Evolutionary conservation across 2,113 vertebrate genomes (phyloP), one percentile per base, ranked within the genome.

Genomic region (Copsychus sechellarum): DNA sequence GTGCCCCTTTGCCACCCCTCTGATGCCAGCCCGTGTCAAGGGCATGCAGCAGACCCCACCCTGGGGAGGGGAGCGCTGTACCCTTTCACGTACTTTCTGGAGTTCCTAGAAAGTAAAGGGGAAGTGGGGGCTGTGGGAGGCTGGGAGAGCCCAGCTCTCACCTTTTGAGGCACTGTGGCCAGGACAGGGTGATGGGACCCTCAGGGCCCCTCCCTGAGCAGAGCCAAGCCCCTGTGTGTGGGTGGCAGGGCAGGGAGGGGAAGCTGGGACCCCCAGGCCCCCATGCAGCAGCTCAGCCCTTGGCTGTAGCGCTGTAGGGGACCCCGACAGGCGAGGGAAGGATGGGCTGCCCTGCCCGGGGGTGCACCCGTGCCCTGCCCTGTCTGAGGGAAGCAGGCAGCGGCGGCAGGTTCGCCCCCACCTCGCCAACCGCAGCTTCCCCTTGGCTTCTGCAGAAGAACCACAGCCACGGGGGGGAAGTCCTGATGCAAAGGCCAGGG

Each of bases 21-120:
- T 0, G 7, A 8, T 56, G 20, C 5, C 31, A 53, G 47, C 26
- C 31, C 38, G 0, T 1, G 51, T 11, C 0, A 5, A 34, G n/a
- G 50, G 14, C 6, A 17, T 1, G 0, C 5, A 9, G 38, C 40
- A 70, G 73, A 33, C 28, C 62, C 33, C 34, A 1, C 14, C 79
- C 34, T 4, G 3, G 14, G 12, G 5, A 19, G 22, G 9, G n/a
- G 11, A 76, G 18, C 0, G 0, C 48, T 33, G 40, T 4, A 22
- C 34, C 22, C 48, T 76, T n/a, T 34, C 34, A 28, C 3, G 71
- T 69, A 83, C 79, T 48, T 83, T 92, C 85, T 80, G 54, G 3
- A 24, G 50, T 94, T 96, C 94, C 86, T 97, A 92, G 96, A 93
- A 97, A 90, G 93, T 28, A 2, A 72, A 61, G 50, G 50, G 81